phyloP scores from a whole-genome alignment of 2,113 vertebrate genomes.

The Poeciliopsis prolifica region DNA sequence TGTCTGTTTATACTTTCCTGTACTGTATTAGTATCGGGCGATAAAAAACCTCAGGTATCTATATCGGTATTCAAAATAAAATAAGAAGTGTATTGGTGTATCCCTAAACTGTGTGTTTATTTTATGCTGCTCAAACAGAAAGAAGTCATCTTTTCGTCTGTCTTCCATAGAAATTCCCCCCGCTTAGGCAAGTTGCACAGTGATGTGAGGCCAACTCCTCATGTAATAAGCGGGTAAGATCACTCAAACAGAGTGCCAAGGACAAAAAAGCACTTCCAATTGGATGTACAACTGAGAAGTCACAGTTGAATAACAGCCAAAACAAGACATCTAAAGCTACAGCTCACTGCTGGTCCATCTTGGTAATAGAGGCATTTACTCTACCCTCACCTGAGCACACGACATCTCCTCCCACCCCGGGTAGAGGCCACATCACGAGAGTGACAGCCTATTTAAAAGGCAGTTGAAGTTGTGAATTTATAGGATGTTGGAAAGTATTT shows the following conservation, averaged over 20 bases:
- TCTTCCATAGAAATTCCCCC: no score
- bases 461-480: constrained; percentile 10
- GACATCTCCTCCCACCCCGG: not conserved
- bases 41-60: no score
- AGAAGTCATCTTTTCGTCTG: no score
- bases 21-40: no score
- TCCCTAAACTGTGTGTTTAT: no score
- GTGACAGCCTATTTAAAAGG: constrained; percentile 12
- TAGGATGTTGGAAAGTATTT: not conserved
- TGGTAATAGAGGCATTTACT: constrained; percentile 34
- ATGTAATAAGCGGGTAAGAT: not conserved
- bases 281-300: constrained; percentile 34
- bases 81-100: no score
- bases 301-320: constrained; percentile 21
- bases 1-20: no score
- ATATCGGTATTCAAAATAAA: no score
- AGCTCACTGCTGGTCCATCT: constrained; percentile 29
- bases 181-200: not conserved
- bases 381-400: constrained; percentile 36
- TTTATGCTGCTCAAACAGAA: no score
- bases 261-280: constrained; percentile 17
- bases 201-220: not conserved
- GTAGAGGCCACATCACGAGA: constrained; percentile 8
- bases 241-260: constrained; percentile 15
- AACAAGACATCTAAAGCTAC: constrained; percentile 42